Evolutionary conservation across 1,140 invertebrate genomes (phyloP).

Genomic region (Drosophila setifemur): DNA sequence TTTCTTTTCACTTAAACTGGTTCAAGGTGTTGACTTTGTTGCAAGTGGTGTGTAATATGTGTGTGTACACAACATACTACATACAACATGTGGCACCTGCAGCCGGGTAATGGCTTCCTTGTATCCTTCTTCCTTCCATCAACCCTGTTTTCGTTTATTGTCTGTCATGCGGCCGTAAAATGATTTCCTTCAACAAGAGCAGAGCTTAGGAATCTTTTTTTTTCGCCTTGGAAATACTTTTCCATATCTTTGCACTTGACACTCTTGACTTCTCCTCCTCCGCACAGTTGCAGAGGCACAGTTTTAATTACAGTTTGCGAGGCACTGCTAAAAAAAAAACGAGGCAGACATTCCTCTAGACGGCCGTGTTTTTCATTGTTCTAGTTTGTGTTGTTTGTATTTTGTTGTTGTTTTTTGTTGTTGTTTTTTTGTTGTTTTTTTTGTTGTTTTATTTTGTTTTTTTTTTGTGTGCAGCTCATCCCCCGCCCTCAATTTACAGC

Average conservation of each 20-base stretch:
- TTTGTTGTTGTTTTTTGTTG: slow-evolving; percentile 38
- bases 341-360: slow-evolving; percentile 45
- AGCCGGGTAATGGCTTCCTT: slow-evolving; percentile 62
- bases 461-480: slow-evolving; percentile 18
- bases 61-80: slow-evolving; percentile 12
- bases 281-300: slow-evolving; percentile 35
- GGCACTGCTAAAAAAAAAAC: slow-evolving; percentile 5
- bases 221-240: slow-evolving; percentile 48
- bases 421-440: too few species aligned
- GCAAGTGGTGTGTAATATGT: slow-evolving; percentile 13
- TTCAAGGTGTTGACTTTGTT: slow-evolving; percentile 78
- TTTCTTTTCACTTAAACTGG: slow-evolving; percentile 63
- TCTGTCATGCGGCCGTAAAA: slow-evolving; percentile 75
- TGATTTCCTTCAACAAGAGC: slow-evolving; percentile 61
- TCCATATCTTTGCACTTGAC: slow-evolving; percentile 69
- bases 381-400: slow-evolving; percentile 25
- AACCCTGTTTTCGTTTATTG: slow-evolving; percentile 59
- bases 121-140: slow-evolving; percentile 32
- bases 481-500: slow-evolving; percentile 55
- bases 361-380: slow-evolving; percentile 43
- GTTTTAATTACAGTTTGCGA: slow-evolving; percentile 70
- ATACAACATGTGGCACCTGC: slow-evolving; percentile 16
- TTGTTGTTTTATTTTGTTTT: too few species aligned
- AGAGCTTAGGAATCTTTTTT: background rate
- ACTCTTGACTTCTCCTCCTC: slow-evolving; percentile 40